phyloP scores from a whole-genome alignment of 2,113 vertebrate genomes.

The Albula goreensis region DNA sequence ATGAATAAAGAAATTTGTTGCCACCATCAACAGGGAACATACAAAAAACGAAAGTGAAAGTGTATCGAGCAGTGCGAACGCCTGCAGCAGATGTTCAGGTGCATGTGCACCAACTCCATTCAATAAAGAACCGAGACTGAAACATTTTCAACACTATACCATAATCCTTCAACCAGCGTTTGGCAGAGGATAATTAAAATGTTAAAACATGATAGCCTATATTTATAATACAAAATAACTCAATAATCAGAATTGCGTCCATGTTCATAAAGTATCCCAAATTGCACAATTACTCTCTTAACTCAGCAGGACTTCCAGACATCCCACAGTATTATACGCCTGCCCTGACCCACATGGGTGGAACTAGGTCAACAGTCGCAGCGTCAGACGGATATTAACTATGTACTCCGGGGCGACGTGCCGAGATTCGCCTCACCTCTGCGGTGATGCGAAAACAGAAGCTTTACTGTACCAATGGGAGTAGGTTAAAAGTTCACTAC shows the following conservation, averaged over 20 bases:
- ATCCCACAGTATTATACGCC: not conserved
- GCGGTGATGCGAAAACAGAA: conserved; percentile 38
- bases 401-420: not conserved
- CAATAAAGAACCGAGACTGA: no score
- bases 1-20: not conserved
- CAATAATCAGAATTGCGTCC: no score
- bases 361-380: conserved; percentile 31
- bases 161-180: no score
- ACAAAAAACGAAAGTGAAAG: not conserved
- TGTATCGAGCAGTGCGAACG: no score
- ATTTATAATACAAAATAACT: no score
- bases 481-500: not conserved
- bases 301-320: not conserved
- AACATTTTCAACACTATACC: no score
- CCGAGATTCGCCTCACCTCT: conserved; percentile 35
- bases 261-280: not conserved
- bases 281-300: not conserved
- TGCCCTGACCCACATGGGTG: conserved; percentile 25
- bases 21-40: not conserved
- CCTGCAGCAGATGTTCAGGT: no score
- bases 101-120: no score
- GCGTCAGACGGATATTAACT: conserved; percentile 15
- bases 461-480: not conserved
- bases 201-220: no score
- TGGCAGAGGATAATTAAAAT: no score